A percentile compares a stretch with the other conserved stretches of the same genome.
These are phyloP conservation scores for Melanostoma scalare DNA, from an alignment of 2,888 invertebrate genomes.

Conservation along the genomic window DNA sequence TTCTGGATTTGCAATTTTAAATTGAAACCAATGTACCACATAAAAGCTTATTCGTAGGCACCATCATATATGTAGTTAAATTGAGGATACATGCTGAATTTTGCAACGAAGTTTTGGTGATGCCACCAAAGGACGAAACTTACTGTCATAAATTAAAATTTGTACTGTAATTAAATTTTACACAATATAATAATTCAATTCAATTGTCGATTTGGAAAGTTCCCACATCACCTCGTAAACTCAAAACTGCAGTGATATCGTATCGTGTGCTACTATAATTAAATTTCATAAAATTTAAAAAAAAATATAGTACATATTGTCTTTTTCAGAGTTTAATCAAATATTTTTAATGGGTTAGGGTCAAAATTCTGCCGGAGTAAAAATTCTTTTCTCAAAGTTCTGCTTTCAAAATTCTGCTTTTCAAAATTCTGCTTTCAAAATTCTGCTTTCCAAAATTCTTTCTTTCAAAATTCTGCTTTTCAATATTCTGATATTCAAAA, in stretches of 20 bases:
- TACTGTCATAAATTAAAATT: constrained; percentile 77
- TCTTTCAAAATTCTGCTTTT: too few relatives aligned
- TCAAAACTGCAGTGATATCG: constrained; percentile 35
- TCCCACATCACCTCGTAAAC: constrained; percentile 19
- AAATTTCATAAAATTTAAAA: constrained; percentile 51
- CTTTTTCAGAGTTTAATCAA: background rate
- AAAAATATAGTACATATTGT: background rate
- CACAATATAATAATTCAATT: constrained; percentile 67
- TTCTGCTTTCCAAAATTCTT: too few relatives aligned
- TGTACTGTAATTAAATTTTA: constrained; percentile 75
- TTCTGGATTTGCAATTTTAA: constrained; percentile 65
- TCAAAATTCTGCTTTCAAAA: too few relatives aligned
- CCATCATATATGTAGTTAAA: constrained; percentile 28
- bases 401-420: too few relatives aligned
- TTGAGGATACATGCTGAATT: constrained; percentile 31
- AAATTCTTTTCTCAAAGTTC: too few relatives aligned
- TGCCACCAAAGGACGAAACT: constrained; percentile 45
- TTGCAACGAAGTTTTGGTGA: constrained; percentile 29
- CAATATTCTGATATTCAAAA: too few relatives aligned
- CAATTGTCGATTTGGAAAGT: constrained; percentile 47
- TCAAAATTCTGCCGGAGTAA: too few relatives aligned
- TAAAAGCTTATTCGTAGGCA: constrained; percentile 36
- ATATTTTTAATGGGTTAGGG: too few relatives aligned
- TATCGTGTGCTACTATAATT: constrained; percentile 52
- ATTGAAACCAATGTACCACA: constrained; percentile 66